A percentile compares a stretch with the other conserved stretches of the same genome.
phyloP scores from a whole-genome alignment of 2,888 invertebrate species.

The Pycnomerus fuliginosus region DNA sequence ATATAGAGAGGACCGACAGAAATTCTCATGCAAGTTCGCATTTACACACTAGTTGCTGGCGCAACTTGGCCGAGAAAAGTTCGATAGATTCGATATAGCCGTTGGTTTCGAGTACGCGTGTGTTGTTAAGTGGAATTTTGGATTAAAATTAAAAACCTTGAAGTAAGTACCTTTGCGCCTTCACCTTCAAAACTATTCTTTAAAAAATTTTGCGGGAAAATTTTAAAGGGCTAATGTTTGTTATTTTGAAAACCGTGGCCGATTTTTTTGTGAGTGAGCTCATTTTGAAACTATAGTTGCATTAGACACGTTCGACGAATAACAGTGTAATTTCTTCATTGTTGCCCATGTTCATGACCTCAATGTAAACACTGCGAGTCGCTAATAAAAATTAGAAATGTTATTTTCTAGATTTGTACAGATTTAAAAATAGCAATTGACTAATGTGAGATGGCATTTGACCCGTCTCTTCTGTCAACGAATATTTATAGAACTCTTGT shows the following conservation, averaged over 20 bases:
- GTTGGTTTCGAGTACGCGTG: conserved; percentile 11
- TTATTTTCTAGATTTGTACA: neutral
- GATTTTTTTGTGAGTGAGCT: neutral
- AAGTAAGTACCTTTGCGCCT: conserved; percentile 4
- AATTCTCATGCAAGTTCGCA: too few species aligned
- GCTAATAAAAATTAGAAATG: neutral
- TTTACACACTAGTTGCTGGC: conserved; percentile 45
- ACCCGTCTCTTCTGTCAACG: conserved; percentile 20
- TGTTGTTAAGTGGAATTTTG: conserved; percentile 7
- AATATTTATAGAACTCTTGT: conserved; percentile 23
- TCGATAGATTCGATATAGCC: conserved; percentile 6
- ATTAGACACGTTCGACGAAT: conserved; percentile 3
- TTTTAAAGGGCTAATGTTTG: too few species aligned
- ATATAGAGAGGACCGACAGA: too few species aligned
- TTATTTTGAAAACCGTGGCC: neutral
- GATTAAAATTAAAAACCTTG: conserved; percentile 1
- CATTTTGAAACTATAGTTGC: neutral
- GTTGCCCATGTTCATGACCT: conserved; percentile 22
- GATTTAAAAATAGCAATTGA: conserved; percentile 23
- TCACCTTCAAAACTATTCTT: too few species aligned
- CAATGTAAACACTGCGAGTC: conserved; percentile 19
- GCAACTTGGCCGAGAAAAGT: conserved; percentile 31
- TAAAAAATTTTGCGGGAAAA: too few species aligned
- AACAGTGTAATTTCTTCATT: conserved; percentile 5
- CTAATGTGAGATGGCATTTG: conserved; percentile 21